Conservation (phyloP, 2,113 vertebrate species). For the Laterallus jamaicensis region DNA sequence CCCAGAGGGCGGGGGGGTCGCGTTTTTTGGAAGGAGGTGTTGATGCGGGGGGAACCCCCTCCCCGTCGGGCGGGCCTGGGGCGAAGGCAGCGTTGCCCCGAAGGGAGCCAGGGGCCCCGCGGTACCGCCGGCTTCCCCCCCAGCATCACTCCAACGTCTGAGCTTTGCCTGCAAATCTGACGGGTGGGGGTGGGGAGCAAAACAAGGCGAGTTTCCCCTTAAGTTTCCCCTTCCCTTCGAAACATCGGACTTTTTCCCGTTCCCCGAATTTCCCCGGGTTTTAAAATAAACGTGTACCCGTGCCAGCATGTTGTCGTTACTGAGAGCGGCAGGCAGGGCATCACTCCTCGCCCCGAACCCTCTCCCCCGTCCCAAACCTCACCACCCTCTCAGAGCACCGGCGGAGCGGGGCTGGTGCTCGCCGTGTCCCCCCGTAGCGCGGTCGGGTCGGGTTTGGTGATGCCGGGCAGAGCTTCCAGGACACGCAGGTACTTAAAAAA, state of each 20-base stretch:
- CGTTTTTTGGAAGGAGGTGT: not conserved
- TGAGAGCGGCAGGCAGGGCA: not conserved
- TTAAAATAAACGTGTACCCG: not conserved
- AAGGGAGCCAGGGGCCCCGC: not conserved
- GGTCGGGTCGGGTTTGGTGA: not conserved
- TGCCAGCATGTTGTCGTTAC: not conserved
- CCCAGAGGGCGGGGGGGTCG: not conserved
- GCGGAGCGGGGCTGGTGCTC: not conserved
- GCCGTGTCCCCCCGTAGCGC: rapidly evolving
- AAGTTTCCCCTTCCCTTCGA: not conserved
- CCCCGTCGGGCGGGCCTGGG: too few relatives aligned
- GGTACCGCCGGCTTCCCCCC: not conserved
- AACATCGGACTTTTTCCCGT: not conserved
- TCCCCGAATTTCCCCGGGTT: not conserved
- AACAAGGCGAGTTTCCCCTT: not conserved
- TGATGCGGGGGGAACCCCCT: not conserved
- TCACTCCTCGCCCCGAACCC: not conserved
- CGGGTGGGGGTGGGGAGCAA: not conserved
- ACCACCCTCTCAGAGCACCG: rapidly evolving
- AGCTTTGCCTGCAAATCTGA: not conserved
- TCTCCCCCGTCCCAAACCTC: not conserved
- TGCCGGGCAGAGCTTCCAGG: not conserved
- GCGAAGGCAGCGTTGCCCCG: not conserved
- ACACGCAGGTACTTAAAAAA: rapidly evolving
- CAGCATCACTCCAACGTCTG: not conserved